Percentiles rank a stretch among this genome's conserved stretches.
phyloP scores from a whole-genome alignment of 1,140 invertebrate genomes.

The Diachasmimorpha longicaudata region DNA sequence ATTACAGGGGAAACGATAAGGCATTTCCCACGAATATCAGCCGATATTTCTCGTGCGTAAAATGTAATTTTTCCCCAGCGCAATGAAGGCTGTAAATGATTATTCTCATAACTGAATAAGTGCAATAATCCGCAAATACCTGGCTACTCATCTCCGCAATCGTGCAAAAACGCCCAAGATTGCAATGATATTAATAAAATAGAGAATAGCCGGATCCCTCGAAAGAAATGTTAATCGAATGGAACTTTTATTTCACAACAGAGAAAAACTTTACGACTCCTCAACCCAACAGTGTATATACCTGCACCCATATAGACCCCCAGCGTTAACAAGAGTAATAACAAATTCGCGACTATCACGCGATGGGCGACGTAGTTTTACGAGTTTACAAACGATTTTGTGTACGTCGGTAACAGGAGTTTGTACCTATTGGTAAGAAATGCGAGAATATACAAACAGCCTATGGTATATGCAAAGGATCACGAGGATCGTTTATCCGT shows the following conservation, averaged over 20 bases:
- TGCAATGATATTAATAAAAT: background rate
- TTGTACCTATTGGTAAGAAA: conserved; percentile 8
- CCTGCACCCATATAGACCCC: conserved; percentile 28
- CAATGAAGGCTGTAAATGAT: too few species aligned
- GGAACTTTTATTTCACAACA: background rate
- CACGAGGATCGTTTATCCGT: conserved; percentile 56
- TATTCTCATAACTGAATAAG: too few species aligned
- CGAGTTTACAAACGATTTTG: conserved; percentile 45
- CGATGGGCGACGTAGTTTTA: conserved; percentile 42
- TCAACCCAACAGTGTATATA: conserved; percentile 27
- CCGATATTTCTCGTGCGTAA: too few species aligned
- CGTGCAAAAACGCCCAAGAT: conserved; percentile 5
- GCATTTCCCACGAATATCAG: too few species aligned
- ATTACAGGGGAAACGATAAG: too few species aligned
- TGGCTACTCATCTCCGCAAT: conserved; percentile 17
- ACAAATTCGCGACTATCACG: conserved; percentile 54
- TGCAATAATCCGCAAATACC: too few species aligned
- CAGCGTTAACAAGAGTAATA: conserved; percentile 51
- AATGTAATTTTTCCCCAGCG: too few species aligned
- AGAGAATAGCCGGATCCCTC: too few species aligned
- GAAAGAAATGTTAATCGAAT: conserved; percentile 1
- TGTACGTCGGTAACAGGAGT: background rate
- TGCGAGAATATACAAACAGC: background rate
- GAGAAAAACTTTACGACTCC: conserved; percentile 44
- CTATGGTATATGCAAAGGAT: conserved; percentile 11